Evolutionary conservation across 2,888 invertebrate genomes (phyloP).

Genomic region (Phortica okadai): DNA sequence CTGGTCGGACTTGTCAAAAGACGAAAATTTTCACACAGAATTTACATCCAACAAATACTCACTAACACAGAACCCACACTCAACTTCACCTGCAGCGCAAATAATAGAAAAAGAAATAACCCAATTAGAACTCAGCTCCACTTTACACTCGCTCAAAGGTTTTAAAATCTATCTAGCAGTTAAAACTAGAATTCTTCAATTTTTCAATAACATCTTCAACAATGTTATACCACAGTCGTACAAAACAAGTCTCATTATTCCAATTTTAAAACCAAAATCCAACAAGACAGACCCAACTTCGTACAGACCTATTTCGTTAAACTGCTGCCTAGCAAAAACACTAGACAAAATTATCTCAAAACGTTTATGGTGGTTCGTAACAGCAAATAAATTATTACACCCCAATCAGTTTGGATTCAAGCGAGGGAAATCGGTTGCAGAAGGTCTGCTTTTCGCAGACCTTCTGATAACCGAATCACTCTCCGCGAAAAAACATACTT

Average conservation of each 20-base stretch:
- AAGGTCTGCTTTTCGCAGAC: conserved; percentile 6
- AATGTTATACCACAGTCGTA: conserved; percentile 9
- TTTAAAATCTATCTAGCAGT: background rate
- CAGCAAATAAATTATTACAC: background rate
- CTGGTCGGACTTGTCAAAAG: no score
- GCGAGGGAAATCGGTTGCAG: background rate
- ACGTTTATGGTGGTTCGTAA: conserved; percentile 4
- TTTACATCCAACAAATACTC: no score
- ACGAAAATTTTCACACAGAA: no score
- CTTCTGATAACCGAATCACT: background rate
- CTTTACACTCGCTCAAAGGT: no score
- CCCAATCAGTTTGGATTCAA: conserved; percentile 9
- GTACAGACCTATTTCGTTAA: conserved; percentile 9
- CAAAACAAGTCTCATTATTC: conserved; percentile 7
- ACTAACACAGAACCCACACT: no score
- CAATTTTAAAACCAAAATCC: conserved; percentile 8
- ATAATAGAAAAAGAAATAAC: no score
- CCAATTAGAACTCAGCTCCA: no score
- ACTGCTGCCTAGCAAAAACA: conserved; percentile 19
- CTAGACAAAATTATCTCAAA: conserved; percentile 7
- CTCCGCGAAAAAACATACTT: conserved; percentile 5
- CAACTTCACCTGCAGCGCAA: no score
- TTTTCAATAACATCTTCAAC: conserved; percentile 11
- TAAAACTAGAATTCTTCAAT: no score
- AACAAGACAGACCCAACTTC: background rate